Percentiles rank a stretch among this genome's conserved stretches.
These are phyloP conservation scores for Champsocephalus gunnari DNA, from an alignment of 2,797 vertebrate species.

Conservation along the genomic window DNA sequence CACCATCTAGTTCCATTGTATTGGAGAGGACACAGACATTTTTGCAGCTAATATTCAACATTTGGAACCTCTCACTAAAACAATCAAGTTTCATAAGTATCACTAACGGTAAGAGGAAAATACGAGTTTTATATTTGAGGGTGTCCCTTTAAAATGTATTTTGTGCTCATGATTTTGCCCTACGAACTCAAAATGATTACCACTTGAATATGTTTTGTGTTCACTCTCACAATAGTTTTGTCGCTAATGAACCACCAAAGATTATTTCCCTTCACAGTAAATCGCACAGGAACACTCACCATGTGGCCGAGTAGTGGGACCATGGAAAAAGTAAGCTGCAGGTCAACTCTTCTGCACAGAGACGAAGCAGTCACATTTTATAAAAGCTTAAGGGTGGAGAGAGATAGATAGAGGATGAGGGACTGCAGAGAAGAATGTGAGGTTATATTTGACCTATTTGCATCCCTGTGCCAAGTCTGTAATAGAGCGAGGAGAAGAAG, in stretches of 20 bases:
- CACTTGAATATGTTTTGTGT: slow-evolving; percentile 10
- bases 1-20: no score
- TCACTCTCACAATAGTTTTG: neutral
- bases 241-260: neutral
- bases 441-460: slow-evolving; percentile 79
- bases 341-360: slow-evolving; percentile 51
- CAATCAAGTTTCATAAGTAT: no score
- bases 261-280: slow-evolving; percentile 16
- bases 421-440: slow-evolving; percentile 64
- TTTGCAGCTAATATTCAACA: no score
- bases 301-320: slow-evolving; percentile 4
- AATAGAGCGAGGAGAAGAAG: slow-evolving; percentile 59
- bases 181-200: neutral
- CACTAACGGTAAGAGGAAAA: no score
- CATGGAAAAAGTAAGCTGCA: slow-evolving; percentile 37
- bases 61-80: no score
- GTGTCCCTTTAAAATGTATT: neutral
- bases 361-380: slow-evolving; percentile 12
- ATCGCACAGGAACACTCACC: neutral
- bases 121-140: no score
- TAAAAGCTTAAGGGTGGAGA: slow-evolving; percentile 26
- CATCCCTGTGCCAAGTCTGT: slow-evolving; percentile 67
- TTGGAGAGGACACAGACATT: no score
- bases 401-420: slow-evolving; percentile 55
- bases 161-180: neutral